Evolutionary conservation across 2,888 invertebrate species (phyloP).

Genomic region (Eurois occulta): DNA sequence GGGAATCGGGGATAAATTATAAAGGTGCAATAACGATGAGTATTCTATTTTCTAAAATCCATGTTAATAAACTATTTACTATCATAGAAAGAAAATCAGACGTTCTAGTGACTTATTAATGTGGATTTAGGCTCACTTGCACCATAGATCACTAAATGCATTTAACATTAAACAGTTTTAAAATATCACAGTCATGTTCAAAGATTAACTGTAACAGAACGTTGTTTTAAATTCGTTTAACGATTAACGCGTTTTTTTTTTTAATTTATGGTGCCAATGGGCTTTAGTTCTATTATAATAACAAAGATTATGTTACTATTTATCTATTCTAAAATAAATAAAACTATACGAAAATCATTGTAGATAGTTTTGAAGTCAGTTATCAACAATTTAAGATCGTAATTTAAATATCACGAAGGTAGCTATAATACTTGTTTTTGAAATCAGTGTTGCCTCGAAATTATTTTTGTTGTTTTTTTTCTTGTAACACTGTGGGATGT

Average conservation of each 20-base stretch:
- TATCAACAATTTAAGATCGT: slow-evolving; percentile 24
- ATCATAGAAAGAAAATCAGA: background rate
- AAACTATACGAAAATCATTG: slow-evolving; percentile 47
- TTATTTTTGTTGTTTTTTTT: slow-evolving; percentile 3
- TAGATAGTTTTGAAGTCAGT: slow-evolving; percentile 49
- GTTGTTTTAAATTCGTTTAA: background rate
- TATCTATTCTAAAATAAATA: slow-evolving; percentile 38
- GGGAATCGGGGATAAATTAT: slow-evolving; percentile 49
- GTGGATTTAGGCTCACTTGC: slow-evolving; percentile 30
- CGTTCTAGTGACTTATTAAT: slow-evolving; percentile 37
- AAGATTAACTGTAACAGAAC: background rate
- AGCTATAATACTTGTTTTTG: slow-evolving; percentile 48
- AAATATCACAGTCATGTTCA: background rate
- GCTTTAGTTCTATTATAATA: slow-evolving; percentile 12
- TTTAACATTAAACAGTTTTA: background rate
- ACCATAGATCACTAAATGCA: background rate
- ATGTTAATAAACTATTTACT: slow-evolving; percentile 24
- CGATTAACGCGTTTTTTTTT: background rate
- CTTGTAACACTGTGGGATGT: slow-evolving; percentile 22
- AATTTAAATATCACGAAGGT: slow-evolving; percentile 47
- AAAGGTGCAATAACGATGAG: slow-evolving; percentile 63
- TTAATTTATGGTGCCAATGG: background rate
- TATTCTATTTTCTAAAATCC: slow-evolving; percentile 48
- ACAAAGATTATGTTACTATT: slow-evolving; percentile 44
- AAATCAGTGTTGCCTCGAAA: slow-evolving; percentile 38